Conservation (phyloP, 2,113 vertebrate species). For the Turdus rufiventris region DNA sequence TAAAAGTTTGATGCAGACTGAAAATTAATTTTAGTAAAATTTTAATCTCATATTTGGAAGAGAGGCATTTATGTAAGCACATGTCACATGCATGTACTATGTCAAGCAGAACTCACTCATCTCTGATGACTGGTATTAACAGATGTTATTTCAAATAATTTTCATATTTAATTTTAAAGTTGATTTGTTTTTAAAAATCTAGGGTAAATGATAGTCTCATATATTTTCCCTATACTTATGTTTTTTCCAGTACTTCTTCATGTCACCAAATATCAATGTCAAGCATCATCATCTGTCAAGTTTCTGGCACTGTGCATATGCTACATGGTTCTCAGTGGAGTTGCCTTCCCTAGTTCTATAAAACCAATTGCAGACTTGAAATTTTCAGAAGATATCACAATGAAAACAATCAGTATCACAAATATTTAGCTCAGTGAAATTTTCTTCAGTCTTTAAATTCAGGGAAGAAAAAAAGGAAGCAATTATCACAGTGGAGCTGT, state of each 20-base stretch:
- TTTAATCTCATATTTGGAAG: background rate
- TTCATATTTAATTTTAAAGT: background rate
- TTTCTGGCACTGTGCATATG: fast-evolving
- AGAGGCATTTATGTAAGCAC: background rate
- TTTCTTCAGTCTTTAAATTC: background rate
- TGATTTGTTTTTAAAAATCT: background rate
- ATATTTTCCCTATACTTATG: background rate
- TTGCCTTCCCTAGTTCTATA: background rate
- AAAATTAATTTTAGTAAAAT: background rate
- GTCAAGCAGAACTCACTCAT: background rate
- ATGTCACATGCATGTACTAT: background rate
- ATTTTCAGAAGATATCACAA: background rate
- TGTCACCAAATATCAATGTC: background rate
- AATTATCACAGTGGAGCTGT: background rate
- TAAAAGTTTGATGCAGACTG: background rate
- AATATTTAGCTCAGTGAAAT: background rate
- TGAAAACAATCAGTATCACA: background rate
- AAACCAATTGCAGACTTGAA: background rate
- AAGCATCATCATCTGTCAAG: background rate
- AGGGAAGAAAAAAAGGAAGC: background rate
- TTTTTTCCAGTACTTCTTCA: background rate
- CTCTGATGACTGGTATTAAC: background rate
- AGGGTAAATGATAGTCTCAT: background rate
- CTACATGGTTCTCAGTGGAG: background rate
- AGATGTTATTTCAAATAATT: background rate